Conservation (phyloP, 1,140 invertebrate genomes). For the Anoplolepis gracilipes region DNA sequence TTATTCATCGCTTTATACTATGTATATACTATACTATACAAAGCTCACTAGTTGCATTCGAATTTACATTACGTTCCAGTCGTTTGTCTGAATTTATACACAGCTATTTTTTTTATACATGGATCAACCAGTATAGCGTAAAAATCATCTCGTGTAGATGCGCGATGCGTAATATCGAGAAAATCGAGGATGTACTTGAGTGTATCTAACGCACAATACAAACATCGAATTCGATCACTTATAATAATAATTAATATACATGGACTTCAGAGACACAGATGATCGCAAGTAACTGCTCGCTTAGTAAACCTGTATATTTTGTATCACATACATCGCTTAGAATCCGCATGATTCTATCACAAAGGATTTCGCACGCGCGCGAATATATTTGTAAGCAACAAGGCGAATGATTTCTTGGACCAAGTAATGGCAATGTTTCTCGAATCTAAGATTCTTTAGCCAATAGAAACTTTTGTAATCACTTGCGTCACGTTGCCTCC, state of each 20-base stretch:
- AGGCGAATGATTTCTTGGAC: slow-evolving; percentile 36
- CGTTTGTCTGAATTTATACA: slow-evolving; percentile 24
- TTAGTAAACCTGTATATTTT: slow-evolving; percentile 47
- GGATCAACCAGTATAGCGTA: slow-evolving; percentile 33
- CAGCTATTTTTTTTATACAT: slow-evolving; percentile 13
- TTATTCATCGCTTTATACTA: slow-evolving; percentile 40
- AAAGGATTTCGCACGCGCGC: slow-evolving; percentile 33
- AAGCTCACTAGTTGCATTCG: slow-evolving; percentile 55
- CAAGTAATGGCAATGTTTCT: slow-evolving; percentile 48
- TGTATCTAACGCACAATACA: slow-evolving; percentile 47
- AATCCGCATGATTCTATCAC: slow-evolving; percentile 52
- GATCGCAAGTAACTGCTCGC: slow-evolving; percentile 52
- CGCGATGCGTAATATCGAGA: slow-evolving; percentile 40
- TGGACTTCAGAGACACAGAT: slow-evolving; percentile 55
- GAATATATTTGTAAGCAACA: slow-evolving; percentile 9
- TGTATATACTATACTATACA: slow-evolving; percentile 30
- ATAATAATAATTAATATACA: slow-evolving; percentile 54
- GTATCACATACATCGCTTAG: slow-evolving; percentile 52
- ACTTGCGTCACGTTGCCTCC: slow-evolving; percentile 58
- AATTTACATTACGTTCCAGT: slow-evolving; percentile 31
- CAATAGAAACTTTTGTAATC: slow-evolving; percentile 48
- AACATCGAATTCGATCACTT: slow-evolving; percentile 53
- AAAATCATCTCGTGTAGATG: slow-evolving; percentile 38
- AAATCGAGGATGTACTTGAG: slow-evolving; percentile 39
- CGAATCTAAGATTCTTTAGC: slow-evolving; percentile 51